Conservation (phyloP, 2,113 vertebrate genomes). For the Gavia stellata region DNA sequence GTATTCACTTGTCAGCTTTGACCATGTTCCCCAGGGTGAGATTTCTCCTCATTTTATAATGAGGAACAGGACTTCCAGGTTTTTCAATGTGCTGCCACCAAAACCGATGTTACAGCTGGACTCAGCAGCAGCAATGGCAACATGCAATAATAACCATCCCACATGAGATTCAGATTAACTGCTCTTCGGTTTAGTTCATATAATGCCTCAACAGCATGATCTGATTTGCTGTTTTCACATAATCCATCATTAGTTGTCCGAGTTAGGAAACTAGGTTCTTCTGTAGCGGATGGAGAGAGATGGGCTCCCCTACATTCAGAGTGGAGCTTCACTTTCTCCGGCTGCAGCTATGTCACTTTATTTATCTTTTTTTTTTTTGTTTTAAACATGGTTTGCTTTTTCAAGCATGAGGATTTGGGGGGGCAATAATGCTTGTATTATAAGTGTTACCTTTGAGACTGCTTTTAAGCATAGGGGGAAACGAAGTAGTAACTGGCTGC, state of each 20-base stretch:
- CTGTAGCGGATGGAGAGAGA: not conserved
- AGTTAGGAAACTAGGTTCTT: not conserved
- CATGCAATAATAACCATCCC: not conserved
- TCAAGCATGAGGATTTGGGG: not conserved
- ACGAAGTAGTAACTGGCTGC: not conserved
- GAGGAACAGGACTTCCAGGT: not conserved
- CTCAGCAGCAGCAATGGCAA: not conserved
- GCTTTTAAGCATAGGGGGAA: not conserved
- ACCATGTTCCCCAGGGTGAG: not conserved
- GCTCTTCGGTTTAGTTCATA: not conserved
- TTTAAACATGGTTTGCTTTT: constrained; percentile 21
- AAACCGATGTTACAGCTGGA: not conserved
- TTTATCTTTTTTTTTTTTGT: constrained; percentile 1
- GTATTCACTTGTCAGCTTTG: not conserved
- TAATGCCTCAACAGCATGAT: not conserved
- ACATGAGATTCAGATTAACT: not conserved
- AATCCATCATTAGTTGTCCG: not conserved
- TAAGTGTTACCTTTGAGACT: constrained; percentile 9
- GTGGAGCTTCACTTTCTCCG: not conserved
- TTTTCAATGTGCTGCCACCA: not conserved
- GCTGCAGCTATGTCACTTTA: not conserved
- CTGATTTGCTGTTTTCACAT: not conserved
- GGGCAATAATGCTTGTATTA: not conserved
- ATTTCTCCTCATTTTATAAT: not conserved
- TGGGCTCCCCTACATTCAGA: not conserved